Base-by-base conservation (phyloP, 2,888 invertebrate species). In the Drosophila tanythrix region DNA sequence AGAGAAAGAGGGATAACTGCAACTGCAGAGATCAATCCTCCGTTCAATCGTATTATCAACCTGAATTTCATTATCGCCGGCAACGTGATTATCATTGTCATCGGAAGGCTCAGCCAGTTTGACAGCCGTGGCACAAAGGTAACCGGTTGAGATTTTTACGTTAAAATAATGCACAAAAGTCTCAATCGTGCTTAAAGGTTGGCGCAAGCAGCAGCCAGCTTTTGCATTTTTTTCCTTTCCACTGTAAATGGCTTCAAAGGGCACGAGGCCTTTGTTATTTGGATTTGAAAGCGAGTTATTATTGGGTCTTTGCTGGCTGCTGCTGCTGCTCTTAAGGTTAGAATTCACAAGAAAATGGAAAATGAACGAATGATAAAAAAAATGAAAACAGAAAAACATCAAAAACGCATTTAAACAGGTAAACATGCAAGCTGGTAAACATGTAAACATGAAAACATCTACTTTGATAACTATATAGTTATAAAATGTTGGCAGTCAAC, bases 131-230 rank as follows among this genome's bases (percentile, higher is more conserved):
- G 48, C 52, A 73, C 64, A 81, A 82, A 76, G 35, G 79, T 80
- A 69, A 73, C 66, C 74, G 53, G 68, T 53, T 56, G 50, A 65
- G 77, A 70, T 63, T 80, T 77, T 79, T 66, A 61, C 63, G 58
- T 68, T 79, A 62, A 73, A 70, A 68, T 67, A 46, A 57, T 62
- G 62, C 60, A 70, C 48, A 73, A 66, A 60, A 69, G 62, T 59
- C 46, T 51, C 58, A 36, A 40, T 2, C n/a, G 15, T 2, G 29
- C 27, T 29, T 18, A 36, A 29, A 52, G 21, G 36, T 31, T 29
- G 53, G 21, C n/a, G 7, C 0, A 15, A 52, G 35, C 15, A 15
- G n/a, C 35, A 27, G 18, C 8, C 13, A 35, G 25, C 15, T 21
- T 38, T 21, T 61, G 13, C 27, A 38, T 56, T 48, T 27, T 27